Conservation (phyloP, 2,888 invertebrate genomes). For the Campoplex nolae region DNA sequence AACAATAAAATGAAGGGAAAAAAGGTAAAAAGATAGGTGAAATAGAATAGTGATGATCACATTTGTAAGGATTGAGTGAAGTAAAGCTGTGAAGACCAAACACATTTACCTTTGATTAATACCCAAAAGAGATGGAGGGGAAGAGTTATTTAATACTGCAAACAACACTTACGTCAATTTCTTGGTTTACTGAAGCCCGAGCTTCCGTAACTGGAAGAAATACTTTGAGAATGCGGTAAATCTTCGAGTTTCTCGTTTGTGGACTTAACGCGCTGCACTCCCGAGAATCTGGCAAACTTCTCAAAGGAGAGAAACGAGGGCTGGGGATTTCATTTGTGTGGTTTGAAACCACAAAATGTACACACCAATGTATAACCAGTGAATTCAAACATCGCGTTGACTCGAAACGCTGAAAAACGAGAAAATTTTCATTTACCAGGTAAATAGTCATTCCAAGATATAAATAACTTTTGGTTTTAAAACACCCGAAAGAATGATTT, state of each 20-base stretch:
- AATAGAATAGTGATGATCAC: conserved; percentile 8
- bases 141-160: conserved; percentile 12
- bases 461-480: background rate
- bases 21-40: background rate
- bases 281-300: conserved; percentile 41
- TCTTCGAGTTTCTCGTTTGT: conserved; percentile 21
- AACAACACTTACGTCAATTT: conserved; percentile 46
- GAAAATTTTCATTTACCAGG: conserved; percentile 11
- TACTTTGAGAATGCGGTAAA: conserved; percentile 3
- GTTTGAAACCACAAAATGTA: conserved; percentile 26
- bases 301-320: conserved; percentile 29
- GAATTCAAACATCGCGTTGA: conserved; percentile 21
- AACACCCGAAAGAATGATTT: background rate
- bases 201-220: conserved; percentile 24
- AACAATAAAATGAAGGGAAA: background rate
- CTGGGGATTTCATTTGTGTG: conserved; percentile 41
- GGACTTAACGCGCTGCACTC: conserved; percentile 11
- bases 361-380: background rate
- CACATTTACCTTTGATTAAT: conserved; percentile 12
- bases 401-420: background rate
- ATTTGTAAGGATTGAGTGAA: background rate
- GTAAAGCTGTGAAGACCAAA: background rate
- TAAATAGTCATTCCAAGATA: background rate
- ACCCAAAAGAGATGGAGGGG: background rate
- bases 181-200: conserved; percentile 16